Base-by-base conservation (phyloP, 2,797 vertebrate genomes). In the Tenualosa ilisha region DNA sequence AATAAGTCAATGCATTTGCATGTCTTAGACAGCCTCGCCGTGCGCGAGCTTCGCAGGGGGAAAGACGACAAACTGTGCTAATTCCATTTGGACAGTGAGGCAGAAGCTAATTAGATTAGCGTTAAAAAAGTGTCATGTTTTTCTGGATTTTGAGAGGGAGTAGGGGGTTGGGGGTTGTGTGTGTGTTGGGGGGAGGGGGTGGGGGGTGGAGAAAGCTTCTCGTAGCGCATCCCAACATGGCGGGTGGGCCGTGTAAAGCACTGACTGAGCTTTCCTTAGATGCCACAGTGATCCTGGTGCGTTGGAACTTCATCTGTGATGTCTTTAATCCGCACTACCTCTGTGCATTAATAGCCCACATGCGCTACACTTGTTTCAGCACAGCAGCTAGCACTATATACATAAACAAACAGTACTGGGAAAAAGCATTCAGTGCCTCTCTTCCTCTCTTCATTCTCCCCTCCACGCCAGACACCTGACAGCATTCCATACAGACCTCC, bases 121-220 rank as follows among this genome's bases (percentile, higher is more conserved):
- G 63, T 88, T 87, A 92, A 90, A 92, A 92, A 90, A 92, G 93
- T 92, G 93, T 93, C 91, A 90, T 92, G 90, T 95, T 93, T 79
- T 93, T 90, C 91, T 89, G 92, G 93, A 91, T 95, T 94, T 91
- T 79, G 72, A 79, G 3, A 43, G 90, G 88, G 92, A 88, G 89
- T 89, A 22, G 90, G 88, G 92, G 88, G 89, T 89, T 89, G 72
- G 90, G 89, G 88, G 86, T 89, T 17, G 53, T 54, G 15, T 17
- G 53, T 83, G 88, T 88, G 86, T 88, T 89, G 83, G 87, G 83
- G 85, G 86, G 83, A 84, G 85, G 51, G 53, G 72, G 83, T 87
- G 87, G 85, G 63, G 24, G n/a, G n/a, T 3, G 59, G 17, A 17
- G n/a, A 53, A 53, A 56, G 54, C 17, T 13, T 40, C 68, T 72